A percentile compares a stretch with the other conserved stretches of the same genome.
Evolutionary conservation across 1,140 invertebrate species (phyloP).

Genomic region (Eupeodes corollae): DNA sequence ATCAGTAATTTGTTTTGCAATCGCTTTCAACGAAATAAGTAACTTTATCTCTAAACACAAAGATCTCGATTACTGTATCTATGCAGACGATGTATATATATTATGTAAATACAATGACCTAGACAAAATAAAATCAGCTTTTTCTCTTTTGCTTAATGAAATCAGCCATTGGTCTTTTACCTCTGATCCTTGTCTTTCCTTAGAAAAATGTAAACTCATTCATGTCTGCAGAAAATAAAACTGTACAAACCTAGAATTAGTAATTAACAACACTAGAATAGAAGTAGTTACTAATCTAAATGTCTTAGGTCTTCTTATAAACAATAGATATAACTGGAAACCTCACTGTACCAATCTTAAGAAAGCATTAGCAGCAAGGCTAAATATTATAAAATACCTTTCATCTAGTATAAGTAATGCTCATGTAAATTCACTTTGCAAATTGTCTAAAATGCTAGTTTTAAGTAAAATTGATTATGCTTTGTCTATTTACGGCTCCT

Average conservation of each 20-base stretch:
- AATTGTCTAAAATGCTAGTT: not conserved
- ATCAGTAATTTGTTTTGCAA: not conserved
- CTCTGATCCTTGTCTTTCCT: constrained; percentile 4
- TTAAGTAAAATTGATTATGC: constrained; percentile 5
- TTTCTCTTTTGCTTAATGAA: not conserved
- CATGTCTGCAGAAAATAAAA: constrained; percentile 3
- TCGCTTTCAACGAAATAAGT: constrained; percentile 2
- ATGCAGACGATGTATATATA: not conserved
- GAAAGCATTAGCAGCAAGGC: not conserved
- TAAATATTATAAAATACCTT: constrained; percentile 4
- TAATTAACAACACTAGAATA: constrained; percentile 1
- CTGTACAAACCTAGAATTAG: not conserved
- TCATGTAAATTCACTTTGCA: not conserved
- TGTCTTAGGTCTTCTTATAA: constrained; percentile 2
- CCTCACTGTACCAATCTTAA: not conserved
- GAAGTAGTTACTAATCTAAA: not conserved
- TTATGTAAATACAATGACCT: not conserved
- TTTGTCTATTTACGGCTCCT: not conserved
- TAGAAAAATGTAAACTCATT: constrained; percentile 1
- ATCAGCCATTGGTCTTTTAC: not conserved
- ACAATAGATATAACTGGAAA: constrained; percentile 1
- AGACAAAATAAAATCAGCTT: not conserved
- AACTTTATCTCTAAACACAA: not conserved
- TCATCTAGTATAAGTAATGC: not conserved
- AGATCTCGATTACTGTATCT: not conserved